Percentiles rank a stretch among this genome's conserved stretches.
These are phyloP conservation scores for Dicyrtomina minuta DNA, from an alignment of 2,888 invertebrate genomes.

Conservation along the genomic window DNA sequence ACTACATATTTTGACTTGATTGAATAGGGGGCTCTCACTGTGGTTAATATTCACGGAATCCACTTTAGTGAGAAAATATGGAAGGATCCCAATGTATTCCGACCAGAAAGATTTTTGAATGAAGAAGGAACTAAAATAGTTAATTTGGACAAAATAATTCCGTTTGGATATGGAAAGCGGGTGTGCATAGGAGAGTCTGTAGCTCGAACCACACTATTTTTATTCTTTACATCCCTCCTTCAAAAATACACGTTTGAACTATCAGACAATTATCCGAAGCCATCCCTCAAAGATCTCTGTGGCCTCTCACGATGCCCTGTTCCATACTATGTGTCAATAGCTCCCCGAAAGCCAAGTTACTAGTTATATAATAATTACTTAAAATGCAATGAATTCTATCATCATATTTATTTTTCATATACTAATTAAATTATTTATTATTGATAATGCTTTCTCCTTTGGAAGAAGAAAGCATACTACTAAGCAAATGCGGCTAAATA, in stretches of 20 bases:
- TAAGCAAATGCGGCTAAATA: too few species aligned
- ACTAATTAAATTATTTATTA: too few species aligned
- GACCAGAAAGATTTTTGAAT: constrained; percentile 5
- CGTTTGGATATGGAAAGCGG: constrained; percentile 23
- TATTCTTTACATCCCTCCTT: constrained; percentile 12
- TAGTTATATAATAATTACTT: neutral
- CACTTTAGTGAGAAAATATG: constrained; percentile 9
- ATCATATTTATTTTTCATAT: too few species aligned
- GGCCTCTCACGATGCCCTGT: constrained; percentile 14
- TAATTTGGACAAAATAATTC: constrained; percentile 14
- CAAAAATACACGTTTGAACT: constrained; percentile 11
- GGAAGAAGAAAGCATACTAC: too few species aligned
- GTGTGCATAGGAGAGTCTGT: constrained; percentile 7
- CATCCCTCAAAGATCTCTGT: constrained; percentile 9
- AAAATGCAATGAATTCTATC: too few species aligned
- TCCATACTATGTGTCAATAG: constrained; percentile 1
- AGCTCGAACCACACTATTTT: neutral
- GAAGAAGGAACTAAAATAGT: constrained; percentile 8
- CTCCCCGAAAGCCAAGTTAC: neutral
- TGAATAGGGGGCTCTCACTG: constrained; percentile 5
- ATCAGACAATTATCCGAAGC: neutral
- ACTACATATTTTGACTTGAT: too few species aligned
- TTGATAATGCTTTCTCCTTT: too few species aligned
- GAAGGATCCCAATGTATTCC: neutral
- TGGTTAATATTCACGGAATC: constrained; percentile 12